Base-by-base conservation (phyloP, 2,113 vertebrate species). In the Campylorhamphus procurvoides region DNA sequence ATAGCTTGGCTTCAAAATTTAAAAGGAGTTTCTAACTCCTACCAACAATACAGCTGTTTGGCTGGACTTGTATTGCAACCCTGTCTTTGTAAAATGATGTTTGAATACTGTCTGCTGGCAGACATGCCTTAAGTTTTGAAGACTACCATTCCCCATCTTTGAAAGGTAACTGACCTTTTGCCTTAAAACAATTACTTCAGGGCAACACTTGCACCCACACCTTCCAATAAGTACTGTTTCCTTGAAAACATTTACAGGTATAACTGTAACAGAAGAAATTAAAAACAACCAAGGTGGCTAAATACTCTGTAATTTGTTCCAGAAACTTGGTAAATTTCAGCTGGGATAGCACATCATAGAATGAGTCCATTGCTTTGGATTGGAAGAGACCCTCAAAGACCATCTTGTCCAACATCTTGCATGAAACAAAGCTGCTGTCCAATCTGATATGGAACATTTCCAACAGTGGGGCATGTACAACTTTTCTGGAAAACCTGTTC, bases 381-480 rank as follows among this genome's bases (percentile, higher is more conserved):
- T 69, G 42, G 22, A 91, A 91, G 14, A 12, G 14, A 44, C 31
- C n/a, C 81, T 52, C 18, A n/a, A 63, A 74, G 16, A 42, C 3
- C 14, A 63, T 3, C 39, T 8, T 49, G 31, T 49, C 27, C 42
- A 67, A 29, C 35, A 78, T 4, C 35, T 16, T 39, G 2, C 39
- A 42, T 2, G 7, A 72, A 24, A 58, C 0, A 1, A 67, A 12
- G 31, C 0, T 40, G 31, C n/a, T 10, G 2, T 14, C 37, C 60
- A 68, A 10, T 16, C 22, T 37, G 5, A 8, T 5, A 68, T 39
- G 39, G 59, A 78, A 27, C 14, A 35, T 18, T 63, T n/a, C 29
- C 35, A 68, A 3, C 0, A 1, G 2, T 0, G 29, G 22, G 18
- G 25, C 35, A 72, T 2, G 22, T n/a, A 24, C 27, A 55, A 1